Conservation (phyloP, 1,140 invertebrate genomes). For the Panagrolaimus sp. region DNA sequence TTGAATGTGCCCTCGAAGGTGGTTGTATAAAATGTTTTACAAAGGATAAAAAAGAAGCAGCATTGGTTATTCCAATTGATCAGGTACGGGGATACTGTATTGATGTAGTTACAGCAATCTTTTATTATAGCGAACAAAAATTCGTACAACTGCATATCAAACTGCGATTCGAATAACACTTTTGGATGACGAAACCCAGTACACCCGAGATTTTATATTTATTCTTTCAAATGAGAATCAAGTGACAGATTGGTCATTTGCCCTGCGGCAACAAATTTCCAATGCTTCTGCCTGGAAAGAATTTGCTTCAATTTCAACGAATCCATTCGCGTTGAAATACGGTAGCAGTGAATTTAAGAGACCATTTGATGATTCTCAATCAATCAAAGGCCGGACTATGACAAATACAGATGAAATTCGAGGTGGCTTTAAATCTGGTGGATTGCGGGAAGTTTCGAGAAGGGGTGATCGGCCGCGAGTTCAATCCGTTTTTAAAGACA, state of each 20-base stretch:
- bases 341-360: too few relatives aligned
- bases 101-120: background rate
- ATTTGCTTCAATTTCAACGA: conserved; percentile 1
- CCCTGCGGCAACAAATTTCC: background rate
- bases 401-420: conserved; percentile 12
- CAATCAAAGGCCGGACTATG: background rate
- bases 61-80: background rate
- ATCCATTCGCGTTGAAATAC: background rate
- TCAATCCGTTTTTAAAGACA: background rate
- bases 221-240: background rate
- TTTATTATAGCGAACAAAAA: background rate
- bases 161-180: background rate
- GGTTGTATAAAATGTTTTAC: conserved; percentile 12
- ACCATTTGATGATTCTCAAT: too few relatives aligned
- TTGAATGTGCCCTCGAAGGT: background rate
- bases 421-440: background rate
- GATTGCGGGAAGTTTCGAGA: background rate
- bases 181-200: background rate
- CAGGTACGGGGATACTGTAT: background rate
- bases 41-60: background rate
- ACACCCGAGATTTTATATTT: background rate
- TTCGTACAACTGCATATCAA: conserved; percentile 1
- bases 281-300: background rate
- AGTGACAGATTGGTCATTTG: background rate
- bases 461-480: too few relatives aligned